phyloP scores from a whole-genome alignment of 1,140 invertebrate species.

The Oncopodura yosiiana region DNA sequence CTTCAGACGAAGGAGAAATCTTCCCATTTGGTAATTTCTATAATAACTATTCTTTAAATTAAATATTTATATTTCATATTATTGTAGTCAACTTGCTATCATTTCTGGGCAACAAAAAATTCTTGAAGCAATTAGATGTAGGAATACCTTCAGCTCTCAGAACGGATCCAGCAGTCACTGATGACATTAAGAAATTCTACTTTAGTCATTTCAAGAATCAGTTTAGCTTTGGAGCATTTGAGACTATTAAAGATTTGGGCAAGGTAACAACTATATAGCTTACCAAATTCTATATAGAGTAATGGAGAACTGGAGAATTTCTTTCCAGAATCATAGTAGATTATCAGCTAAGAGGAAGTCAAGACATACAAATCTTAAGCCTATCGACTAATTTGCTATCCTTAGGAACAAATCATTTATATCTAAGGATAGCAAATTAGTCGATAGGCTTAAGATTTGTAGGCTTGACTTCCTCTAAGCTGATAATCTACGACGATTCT shows the following conservation, averaged over 20 bases:
- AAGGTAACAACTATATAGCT: conserved; percentile 9
- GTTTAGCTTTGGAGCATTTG: conserved; percentile 20
- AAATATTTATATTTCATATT: background rate
- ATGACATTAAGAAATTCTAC: conserved; percentile 15
- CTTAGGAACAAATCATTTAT: too few relatives aligned
- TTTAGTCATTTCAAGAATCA: conserved; percentile 13
- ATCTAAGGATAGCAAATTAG: too few relatives aligned
- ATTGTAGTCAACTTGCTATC: conserved; percentile 13
- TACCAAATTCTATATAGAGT: too few relatives aligned
- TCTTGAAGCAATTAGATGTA: conserved; percentile 13
- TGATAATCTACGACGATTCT: too few relatives aligned
- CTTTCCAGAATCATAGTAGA: too few relatives aligned
- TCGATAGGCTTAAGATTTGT: too few relatives aligned
- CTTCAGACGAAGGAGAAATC: conserved; percentile 18
- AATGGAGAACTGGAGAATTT: too few relatives aligned
- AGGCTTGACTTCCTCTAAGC: too few relatives aligned
- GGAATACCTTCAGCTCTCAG: conserved; percentile 13
- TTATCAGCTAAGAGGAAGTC: too few relatives aligned
- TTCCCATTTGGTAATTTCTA: conserved; percentile 12
- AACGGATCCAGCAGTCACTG: conserved; percentile 4
- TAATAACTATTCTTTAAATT: background rate
- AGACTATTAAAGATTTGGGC: conserved; percentile 13
- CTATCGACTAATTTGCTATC: too few relatives aligned
- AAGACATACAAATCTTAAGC: background rate
- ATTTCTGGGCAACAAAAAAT: conserved; percentile 12